Evolutionary conservation across 2,797 vertebrate species (phyloP).

Genomic region (Artibeus lituratus): DNA sequence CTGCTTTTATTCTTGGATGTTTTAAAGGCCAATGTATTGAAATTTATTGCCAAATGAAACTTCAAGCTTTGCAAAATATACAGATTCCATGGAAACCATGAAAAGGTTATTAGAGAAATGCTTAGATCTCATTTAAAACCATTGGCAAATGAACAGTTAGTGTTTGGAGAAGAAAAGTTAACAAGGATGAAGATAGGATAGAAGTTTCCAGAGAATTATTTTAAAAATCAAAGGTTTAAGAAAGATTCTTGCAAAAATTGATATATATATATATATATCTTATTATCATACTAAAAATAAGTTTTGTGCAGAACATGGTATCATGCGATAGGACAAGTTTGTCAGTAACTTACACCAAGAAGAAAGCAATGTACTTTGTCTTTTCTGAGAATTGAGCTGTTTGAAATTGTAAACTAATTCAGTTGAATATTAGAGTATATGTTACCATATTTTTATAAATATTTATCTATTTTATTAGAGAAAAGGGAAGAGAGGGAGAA

Average conservation of each 20-base stretch:
- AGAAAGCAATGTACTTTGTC: not conserved
- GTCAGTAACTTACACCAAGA: not conserved
- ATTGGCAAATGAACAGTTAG: not conserved
- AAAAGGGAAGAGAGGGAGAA: not conserved
- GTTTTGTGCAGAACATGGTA: not conserved
- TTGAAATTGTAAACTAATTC: slow-evolving; percentile 9
- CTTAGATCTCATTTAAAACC: not conserved
- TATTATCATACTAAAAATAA: not conserved
- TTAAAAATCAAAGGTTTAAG: not conserved
- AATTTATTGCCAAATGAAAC: not conserved
- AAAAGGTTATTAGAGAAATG: not conserved
- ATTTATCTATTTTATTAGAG: not conserved
- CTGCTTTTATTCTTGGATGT: not conserved
- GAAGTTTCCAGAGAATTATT: not conserved
- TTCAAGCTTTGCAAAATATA: not conserved
- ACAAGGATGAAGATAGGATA: not conserved
- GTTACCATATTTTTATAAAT: slow-evolving; percentile 24
- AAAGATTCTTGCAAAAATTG: not conserved
- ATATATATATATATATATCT: not conserved
- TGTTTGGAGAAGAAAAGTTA: not conserved
- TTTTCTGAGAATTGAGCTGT: not conserved
- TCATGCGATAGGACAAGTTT: not conserved
- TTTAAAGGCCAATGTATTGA: not conserved
- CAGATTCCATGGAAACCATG: not conserved
- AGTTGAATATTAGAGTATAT: slow-evolving; percentile 2